These are phyloP conservation scores for Matsumyia berberina DNA, from an alignment of 2,888 invertebrate genomes.

Conservation along the genomic window DNA sequence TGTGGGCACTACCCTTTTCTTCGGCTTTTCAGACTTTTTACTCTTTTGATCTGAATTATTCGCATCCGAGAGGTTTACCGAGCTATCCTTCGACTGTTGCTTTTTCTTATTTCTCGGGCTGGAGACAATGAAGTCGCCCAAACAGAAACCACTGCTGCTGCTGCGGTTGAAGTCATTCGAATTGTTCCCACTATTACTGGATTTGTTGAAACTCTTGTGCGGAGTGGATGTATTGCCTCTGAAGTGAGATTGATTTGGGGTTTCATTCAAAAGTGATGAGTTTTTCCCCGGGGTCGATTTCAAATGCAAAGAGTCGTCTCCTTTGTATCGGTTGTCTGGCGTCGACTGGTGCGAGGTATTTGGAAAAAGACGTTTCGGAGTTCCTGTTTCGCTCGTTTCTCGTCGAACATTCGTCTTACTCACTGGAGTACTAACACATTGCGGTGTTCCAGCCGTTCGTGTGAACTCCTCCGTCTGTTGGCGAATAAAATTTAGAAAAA, in stretches of 20 bases:
- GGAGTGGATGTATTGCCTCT: constrained; percentile 57
- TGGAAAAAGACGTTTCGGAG: constrained; percentile 41
- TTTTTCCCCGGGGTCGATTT: constrained; percentile 39
- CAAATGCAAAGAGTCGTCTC: constrained; percentile 57
- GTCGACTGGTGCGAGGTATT: constrained; percentile 40
- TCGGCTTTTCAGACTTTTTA: constrained; percentile 78
- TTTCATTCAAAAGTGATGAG: constrained; percentile 46
- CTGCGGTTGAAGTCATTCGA: constrained; percentile 58
- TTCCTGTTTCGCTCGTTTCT: constrained; percentile 41
- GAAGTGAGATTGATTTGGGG: constrained; percentile 25
- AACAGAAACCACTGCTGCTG: constrained; percentile 79
- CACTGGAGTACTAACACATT: constrained; percentile 66
- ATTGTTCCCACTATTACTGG: constrained; percentile 33
- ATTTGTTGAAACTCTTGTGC: constrained; percentile 49
- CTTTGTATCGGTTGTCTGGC: constrained; percentile 38
- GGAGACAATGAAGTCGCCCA: constrained; percentile 82
- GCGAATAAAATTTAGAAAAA: constrained; percentile 86
- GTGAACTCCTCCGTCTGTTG: constrained; percentile 85
- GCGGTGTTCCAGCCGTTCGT: constrained; percentile 79
- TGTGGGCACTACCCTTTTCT: constrained; percentile 82
- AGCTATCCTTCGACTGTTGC: constrained; percentile 50
- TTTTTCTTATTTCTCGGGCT: constrained; percentile 66
- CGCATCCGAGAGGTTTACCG: constrained; percentile 37
- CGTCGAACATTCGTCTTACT: constrained; percentile 14
- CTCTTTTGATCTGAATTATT: constrained; percentile 51